Percentiles rank a stretch among this genome's conserved stretches.
These are phyloP conservation scores for Tokudaia tokunoshimensis DNA, from an alignment of 2,797 vertebrate species.

Conservation along the genomic window DNA sequence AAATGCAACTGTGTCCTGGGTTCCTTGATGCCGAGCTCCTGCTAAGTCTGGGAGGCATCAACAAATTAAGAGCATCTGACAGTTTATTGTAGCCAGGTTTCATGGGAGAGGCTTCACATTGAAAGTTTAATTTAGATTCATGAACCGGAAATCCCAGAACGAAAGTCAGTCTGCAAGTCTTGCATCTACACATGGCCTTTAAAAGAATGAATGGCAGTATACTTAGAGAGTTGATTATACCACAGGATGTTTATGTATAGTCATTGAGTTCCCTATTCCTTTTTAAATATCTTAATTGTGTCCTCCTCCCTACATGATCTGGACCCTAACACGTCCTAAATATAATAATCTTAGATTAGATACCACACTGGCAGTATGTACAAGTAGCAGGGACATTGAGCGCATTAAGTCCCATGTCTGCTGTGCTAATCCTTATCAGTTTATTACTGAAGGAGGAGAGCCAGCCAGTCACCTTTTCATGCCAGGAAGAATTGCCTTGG, in stretches of 20 bases:
- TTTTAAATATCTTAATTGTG: background rate
- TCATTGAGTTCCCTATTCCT: background rate
- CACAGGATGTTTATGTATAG: background rate
- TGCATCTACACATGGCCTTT: background rate
- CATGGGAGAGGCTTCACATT: conserved; percentile 18
- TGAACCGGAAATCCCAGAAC: background rate
- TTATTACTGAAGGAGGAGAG: conserved; percentile 7
- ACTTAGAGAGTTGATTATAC: background rate
- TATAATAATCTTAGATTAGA: conserved; percentile 4
- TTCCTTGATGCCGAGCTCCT: conserved; percentile 29
- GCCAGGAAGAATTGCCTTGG: conserved; percentile 9
- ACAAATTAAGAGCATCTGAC: conserved; percentile 62
- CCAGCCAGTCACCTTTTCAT: conserved; percentile 54
- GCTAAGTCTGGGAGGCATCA: conserved; percentile 15
- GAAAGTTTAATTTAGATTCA: conserved; percentile 38
- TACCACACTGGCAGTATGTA: background rate
- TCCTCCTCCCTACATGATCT: background rate
- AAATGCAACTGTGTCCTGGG: conserved; percentile 34
- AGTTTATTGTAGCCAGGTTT: conserved; percentile 61
- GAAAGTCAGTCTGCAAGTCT: conserved; percentile 23
- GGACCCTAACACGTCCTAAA: background rate
- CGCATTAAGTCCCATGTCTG: background rate
- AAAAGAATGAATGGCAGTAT: background rate
- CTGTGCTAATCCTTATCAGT: conserved; percentile 7
- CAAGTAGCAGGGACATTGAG: background rate